Base-by-base conservation (phyloP, 2,797 vertebrate species). In the Dromococcyx pavoninus region DNA sequence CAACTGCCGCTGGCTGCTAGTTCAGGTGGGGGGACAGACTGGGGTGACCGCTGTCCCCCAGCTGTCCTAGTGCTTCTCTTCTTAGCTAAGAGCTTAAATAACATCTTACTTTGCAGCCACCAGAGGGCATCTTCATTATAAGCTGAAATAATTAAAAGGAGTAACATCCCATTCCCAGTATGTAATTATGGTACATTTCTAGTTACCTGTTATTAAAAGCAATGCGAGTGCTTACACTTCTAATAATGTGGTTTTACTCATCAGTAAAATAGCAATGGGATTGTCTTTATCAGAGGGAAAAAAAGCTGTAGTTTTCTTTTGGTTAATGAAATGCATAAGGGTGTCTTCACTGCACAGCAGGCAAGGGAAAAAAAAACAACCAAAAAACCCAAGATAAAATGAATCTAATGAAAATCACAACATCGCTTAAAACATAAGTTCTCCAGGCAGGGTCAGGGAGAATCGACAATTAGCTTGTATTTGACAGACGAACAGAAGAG, bases 81-180 rank as follows among this genome's bases (percentile, higher is more conserved):
- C 32, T 6, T 11, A 8, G 17, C 19, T 2, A 1, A 15, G 58
- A 69, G 28, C 9, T 60, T 14, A 2, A 51, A 7, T 17, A 43
- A 58, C 43, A 30, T n/a, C 60, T 70, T 43, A n/a, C 15, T 71
- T 60, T 70, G 87, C 75, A 75, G 84, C 97, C 97, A 43, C 88
- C 97, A 98, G 97, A 96, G 97, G 98, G 97, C 97, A 90, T 23
- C 71, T 90, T 62, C 32, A 6, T 89, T 93, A 71, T 50, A n/a
- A 84, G 0, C 48, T 3, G 73, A 30, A 74, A 66, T 57, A 19
- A 33, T 50, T 65, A 15, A 21, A 10, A 22, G 48, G 74, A 60
- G 48, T 61, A 18, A 62, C 35, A 37, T 41, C 22, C 27, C 50
- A 3, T 30, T n/a, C 30, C 0, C 5, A 35, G 22, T 12, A 0